A percentile compares a stretch with the other conserved stretches of the same genome.
These are phyloP conservation scores for Epinotia ramella DNA, from an alignment of 2,888 invertebrate genomes.

Conservation along the genomic window DNA sequence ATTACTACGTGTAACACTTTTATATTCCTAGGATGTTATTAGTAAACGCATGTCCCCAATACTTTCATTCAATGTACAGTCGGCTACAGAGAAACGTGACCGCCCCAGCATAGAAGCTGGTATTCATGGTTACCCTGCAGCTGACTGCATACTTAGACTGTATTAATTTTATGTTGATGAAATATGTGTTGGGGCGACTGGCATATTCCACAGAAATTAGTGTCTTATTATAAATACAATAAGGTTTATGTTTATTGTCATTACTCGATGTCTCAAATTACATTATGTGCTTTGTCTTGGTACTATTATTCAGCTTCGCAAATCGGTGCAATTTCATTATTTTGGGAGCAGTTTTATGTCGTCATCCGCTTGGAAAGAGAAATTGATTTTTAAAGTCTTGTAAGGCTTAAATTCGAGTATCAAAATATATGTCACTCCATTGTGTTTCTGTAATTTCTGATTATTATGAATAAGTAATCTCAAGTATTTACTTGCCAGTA, in stretches of 20 bases:
- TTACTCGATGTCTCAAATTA: constrained; percentile 28
- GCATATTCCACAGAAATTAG: constrained; percentile 33
- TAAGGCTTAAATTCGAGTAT: neutral
- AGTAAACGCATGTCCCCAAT: constrained; percentile 32
- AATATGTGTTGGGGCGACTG: constrained; percentile 35
- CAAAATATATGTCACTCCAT: neutral
- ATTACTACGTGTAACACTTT: constrained; percentile 23
- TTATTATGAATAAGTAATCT: constrained; percentile 11
- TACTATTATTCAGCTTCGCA: neutral
- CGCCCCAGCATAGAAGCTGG: no score
- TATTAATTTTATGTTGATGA: constrained; percentile 31
- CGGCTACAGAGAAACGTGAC: no score
- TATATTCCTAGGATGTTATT: constrained; percentile 22
- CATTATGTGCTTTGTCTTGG: constrained; percentile 26
- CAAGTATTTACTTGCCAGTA: constrained; percentile 36
- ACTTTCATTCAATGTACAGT: neutral
- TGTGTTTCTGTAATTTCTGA: constrained; percentile 12
- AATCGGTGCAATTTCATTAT: neutral
- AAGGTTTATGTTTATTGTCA: constrained; percentile 32
- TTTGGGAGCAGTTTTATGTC: neutral
- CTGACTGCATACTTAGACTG: neutral
- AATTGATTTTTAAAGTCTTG: neutral
- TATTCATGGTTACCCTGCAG: no score
- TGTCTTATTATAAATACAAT: constrained; percentile 44
- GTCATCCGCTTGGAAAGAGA: neutral